Evolutionary conservation across 2,797 vertebrate species (phyloP), one percentile per base, ranked within the genome.

Genomic region (Austrolebias charrua): DNA sequence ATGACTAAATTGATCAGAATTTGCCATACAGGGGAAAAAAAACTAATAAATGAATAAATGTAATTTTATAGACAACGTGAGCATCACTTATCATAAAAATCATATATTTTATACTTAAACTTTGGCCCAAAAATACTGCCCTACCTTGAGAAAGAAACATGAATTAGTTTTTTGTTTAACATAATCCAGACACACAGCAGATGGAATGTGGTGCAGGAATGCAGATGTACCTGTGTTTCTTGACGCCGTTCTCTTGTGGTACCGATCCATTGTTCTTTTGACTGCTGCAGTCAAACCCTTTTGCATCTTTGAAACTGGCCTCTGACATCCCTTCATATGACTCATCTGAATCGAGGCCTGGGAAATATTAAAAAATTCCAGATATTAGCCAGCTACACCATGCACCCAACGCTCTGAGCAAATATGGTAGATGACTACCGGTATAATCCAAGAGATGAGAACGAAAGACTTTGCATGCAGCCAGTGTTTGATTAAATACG

Each of bases 261-360:
- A 93, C 80, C 12, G 90, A 83, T 64, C 92, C 93, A 69, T 93
- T 95, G 2, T 90, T 94, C 18, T 88, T 92, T 80, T 91, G 93
- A 53, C 77, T 88, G 18, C 88, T 69, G 66, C 69, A 77, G 47
- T 87, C 91, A 73, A 82, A 90, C 62, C 93, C 91, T 64, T 92
- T 84, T 48, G 93, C 93, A 49, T 93, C 91, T 88, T 95, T 95
- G 76, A 93, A 95, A 82, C 92, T 94, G 60, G 93, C 91, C 88
- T 98, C 96, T 4, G 95, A 94, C 74, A 93, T 92, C 19, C 95
- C 95, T 81, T 96, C 96, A 0, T 91, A 94, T n/a, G 96, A 98
- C 90, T 95, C 95, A 48, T 98, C 96, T 0, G 96, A 97, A 81
- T 98, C 96, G 82, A 97, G 94, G 95, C 96, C 97, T 98, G 87